These are phyloP conservation scores for Hoplostethus mediterraneus DNA, from an alignment of 2,797 vertebrate species.

Conservation along the genomic window DNA sequence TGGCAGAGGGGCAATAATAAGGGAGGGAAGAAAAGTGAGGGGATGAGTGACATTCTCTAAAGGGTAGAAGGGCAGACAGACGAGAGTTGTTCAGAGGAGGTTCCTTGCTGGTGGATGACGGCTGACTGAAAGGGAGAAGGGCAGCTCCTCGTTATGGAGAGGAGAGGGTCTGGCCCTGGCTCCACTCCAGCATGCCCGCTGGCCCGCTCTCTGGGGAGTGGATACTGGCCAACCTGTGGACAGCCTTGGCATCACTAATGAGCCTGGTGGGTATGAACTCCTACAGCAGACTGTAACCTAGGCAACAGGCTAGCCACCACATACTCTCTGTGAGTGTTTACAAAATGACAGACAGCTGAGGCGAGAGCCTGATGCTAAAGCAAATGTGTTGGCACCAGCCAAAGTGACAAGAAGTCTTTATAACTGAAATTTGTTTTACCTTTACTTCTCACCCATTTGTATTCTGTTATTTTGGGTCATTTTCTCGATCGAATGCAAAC, in stretches of 20 bases:
- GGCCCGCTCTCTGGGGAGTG: constrained; percentile 55
- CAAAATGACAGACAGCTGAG: constrained; percentile 72
- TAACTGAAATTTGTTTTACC: not conserved
- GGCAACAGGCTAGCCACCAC: constrained; percentile 77
- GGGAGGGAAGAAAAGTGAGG: constrained; percentile 28
- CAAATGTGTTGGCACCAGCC: constrained; percentile 41
- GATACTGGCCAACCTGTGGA: constrained; percentile 71
- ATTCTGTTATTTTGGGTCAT: not conserved
- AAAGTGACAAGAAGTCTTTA: constrained; percentile 7
- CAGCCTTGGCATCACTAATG: constrained; percentile 80
- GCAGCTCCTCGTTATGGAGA: constrained; percentile 28
- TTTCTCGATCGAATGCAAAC: constrained; percentile 1
- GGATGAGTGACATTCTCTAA: constrained; percentile 42
- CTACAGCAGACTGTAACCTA: constrained; percentile 79
- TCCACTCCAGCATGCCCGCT: constrained; percentile 62
- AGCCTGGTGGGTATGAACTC: constrained; percentile 64
- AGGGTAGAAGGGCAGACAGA: constrained; percentile 23
- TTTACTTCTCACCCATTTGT: constrained; percentile 15
- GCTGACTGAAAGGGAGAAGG: constrained; percentile 28
- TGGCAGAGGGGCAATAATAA: constrained; percentile 40
- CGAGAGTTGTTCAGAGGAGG: constrained; percentile 12
- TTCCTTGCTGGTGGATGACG: constrained; percentile 26
- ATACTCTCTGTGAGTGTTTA: constrained; percentile 74
- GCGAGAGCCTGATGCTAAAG: constrained; percentile 49
- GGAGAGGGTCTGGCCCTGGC: constrained; percentile 47